Base-by-base conservation (phyloP, 2,888 invertebrate species). In the Drosophila acutilabella region DNA sequence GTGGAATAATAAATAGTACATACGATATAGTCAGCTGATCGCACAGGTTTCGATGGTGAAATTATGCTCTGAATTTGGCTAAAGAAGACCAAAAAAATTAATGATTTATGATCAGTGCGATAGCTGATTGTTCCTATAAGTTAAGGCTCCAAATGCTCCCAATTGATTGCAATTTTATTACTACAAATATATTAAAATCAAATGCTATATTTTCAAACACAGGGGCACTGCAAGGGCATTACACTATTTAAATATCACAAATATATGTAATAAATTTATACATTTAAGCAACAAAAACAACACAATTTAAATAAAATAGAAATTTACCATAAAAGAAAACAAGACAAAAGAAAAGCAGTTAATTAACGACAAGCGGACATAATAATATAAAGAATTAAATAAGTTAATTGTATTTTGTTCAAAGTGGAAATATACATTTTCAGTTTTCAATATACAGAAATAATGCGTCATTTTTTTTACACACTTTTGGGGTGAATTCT, bases 351-450 rank as follows among this genome's bases (percentile, higher is more conserved):
- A 13, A 20, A 14, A 13, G 30, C 16, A 48, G 10, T 13, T 20
- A 11, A 18, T 38, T 26, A 13, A 26, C 7, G 10, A 14, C 13
- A 23, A 14, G 14, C 8, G 2, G 23, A 26, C 26, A 13, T 36
- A 11, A 57, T 5, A 8, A 36, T 20, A 45, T 20, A 45, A 56
- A 36, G 18, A 51, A 20, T 23, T 10, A 36, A 33, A 14, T 36
- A 45, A 48, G 48, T 58, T 30, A 14, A 36, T 38, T 57, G 47
- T 38, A 45, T 62, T 69, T 54, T 16, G 64, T 56, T 40, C 26
- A 42, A 50, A 20, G 30, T 52, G 23, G 4, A 71, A 70, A 70
- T 56, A 62, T 26, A 68, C 30, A 40, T 60, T 68, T 70, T 42
- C 41, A 33, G 67, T 52, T 69, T 64, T 52, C 11, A 58, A 58